A percentile compares a stretch with the other conserved stretches of the same genome.
Evolutionary conservation across 2,113 vertebrate genomes (phyloP).

Genomic region (Semicossyphus pulcher): DNA sequence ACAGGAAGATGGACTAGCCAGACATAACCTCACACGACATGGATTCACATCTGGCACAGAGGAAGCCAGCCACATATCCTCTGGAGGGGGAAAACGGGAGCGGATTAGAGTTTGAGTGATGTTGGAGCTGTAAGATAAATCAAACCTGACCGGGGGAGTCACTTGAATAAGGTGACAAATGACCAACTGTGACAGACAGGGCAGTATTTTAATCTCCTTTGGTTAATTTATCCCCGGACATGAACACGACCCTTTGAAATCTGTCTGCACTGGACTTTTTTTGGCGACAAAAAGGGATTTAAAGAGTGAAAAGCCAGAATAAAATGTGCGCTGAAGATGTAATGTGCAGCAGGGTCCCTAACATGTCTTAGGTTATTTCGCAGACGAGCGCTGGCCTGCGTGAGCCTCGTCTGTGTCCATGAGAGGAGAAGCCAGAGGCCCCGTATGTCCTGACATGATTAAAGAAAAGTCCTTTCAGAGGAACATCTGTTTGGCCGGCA

Average conservation of each 20-base stretch:
- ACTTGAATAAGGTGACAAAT: slow-evolving; percentile 70
- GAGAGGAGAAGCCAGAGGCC: slow-evolving; percentile 52
- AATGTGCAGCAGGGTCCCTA: slow-evolving; percentile 33
- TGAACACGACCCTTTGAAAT: slow-evolving; percentile 29
- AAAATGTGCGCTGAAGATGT: slow-evolving; percentile 21
- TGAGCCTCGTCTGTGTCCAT: slow-evolving; percentile 24
- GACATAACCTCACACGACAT: slow-evolving; percentile 72
- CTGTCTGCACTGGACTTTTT: not conserved
- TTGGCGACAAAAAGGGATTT: slow-evolving; percentile 26
- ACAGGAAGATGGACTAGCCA: slow-evolving; percentile 67
- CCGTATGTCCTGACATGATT: slow-evolving; percentile 62
- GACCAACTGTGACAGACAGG: slow-evolving; percentile 50
- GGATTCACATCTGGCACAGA: slow-evolving; percentile 64
- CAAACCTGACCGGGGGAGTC: slow-evolving; percentile 65
- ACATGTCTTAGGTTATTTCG: slow-evolving; percentile 60
- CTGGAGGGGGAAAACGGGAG: slow-evolving; percentile 33
- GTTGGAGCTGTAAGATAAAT: slow-evolving; percentile 67
- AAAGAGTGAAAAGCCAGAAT: slow-evolving; percentile 8
- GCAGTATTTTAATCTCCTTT: slow-evolving; percentile 67
- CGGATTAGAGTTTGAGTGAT: slow-evolving; percentile 72
- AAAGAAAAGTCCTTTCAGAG: slow-evolving; percentile 60
- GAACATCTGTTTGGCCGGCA: slow-evolving; percentile 74
- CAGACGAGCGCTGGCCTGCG: slow-evolving; percentile 42
- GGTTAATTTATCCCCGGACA: slow-evolving; percentile 57
- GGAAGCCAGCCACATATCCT: slow-evolving; percentile 53